Conservation (phyloP, 2,113 vertebrate species). For the Hypocryptadius cinnamomeus region DNA sequence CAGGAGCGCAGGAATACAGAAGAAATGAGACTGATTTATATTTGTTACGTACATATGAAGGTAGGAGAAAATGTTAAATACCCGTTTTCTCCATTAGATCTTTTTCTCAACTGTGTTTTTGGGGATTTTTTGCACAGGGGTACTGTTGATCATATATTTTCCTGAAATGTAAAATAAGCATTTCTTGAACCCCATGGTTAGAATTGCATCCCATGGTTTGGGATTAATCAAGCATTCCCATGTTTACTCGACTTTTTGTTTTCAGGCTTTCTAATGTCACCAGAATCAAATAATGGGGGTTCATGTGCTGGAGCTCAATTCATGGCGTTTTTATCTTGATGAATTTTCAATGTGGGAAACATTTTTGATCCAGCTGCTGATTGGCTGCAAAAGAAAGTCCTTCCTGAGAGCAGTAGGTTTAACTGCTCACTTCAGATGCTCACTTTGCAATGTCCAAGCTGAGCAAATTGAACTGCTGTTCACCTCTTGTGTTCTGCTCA, state of each 20-base stretch:
- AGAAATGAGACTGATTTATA: constrained; percentile 39
- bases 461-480: constrained; percentile 7
- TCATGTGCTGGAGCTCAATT: not conserved
- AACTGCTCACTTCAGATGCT: not conserved
- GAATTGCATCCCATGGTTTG: not conserved
- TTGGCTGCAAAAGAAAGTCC: not conserved
- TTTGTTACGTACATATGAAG: not conserved
- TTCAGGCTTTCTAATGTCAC: not conserved
- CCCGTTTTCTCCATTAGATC: constrained; percentile 31
- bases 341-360: constrained; percentile 27
- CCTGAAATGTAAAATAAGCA: not conserved
- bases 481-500: not conserved
- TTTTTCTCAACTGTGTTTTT: not conserved
- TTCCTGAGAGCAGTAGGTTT: not conserved
- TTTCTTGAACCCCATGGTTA: not conserved
- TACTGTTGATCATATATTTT: not conserved
- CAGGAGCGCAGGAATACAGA: constrained; percentile 6
- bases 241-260: not conserved
- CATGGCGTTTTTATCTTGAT: not conserved
- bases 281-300: not conserved
- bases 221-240: not conserved
- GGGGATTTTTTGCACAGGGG: not conserved
- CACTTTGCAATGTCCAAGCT: not conserved
- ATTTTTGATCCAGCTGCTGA: not conserved
- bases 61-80: constrained; percentile 1